These are phyloP conservation scores for Danio rerio DNA, from an alignment of 2,113 vertebrate species.

Conservation along the genomic window GRCz12tu NC_133189.1:54896501-54897000, in stretches of 20 bases:
- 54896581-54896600: slow-evolving; percentile 5
- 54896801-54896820: slow-evolving; percentile 18
- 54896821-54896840: slow-evolving; percentile 56
- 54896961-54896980: neutral
- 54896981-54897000: neutral
- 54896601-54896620: neutral
- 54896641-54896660: slow-evolving; percentile 31
- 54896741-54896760: neutral
- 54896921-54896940: slow-evolving; percentile 22
- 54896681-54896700: slow-evolving; percentile 42
- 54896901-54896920: slow-evolving; percentile 29
- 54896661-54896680: slow-evolving; percentile 44
- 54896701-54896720: slow-evolving; percentile 22
- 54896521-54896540: neutral
- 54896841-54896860: slow-evolving; percentile 58
- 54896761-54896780: slow-evolving; percentile 11
- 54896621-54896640: slow-evolving; percentile 19
- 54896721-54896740: slow-evolving; percentile 19
- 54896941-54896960: slow-evolving; percentile 1
- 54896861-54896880: slow-evolving; percentile 28
- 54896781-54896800: slow-evolving; percentile 16
- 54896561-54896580: slow-evolving; percentile 23
- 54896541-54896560: neutral
- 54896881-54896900: slow-evolving; percentile 20
- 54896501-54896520: neutral